Base-by-base conservation (phyloP, 35 echinoderm and acorn worm genomes). In the Diadema setosum region DNA sequence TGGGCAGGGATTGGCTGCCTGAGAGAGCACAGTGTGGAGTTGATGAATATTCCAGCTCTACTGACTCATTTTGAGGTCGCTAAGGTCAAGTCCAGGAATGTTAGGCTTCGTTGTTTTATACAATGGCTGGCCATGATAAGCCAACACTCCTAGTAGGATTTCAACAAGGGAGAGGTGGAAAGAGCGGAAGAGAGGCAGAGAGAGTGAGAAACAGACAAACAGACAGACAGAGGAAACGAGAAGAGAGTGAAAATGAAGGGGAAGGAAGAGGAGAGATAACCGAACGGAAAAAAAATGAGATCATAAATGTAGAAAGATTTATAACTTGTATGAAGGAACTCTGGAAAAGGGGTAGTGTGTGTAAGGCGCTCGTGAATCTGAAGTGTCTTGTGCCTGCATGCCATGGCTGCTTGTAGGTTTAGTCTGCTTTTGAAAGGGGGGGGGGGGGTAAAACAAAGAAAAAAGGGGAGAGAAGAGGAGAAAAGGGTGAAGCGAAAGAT, bases 41-140 rank as follows among this genome's bases (percentile, higher is more conserved):
- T 78, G 73, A 78, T 78, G 73, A 78, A 78, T 78, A 78, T 78
- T 78, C 73, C 73, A 78, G 73, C 35, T 41, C n/a, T 26, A 39
- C 73, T 78, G 73, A 78, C 73, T 78, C 73, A 78, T 78, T 78
- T 39, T 78, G 27, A 78, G 73, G 73, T 78, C 73, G 44, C 24
- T 35, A 35, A 78, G 73, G 73, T 78, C 73, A 78, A 39, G 35
- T 78, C 73, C 73, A 78, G 37, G 73, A 78, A 78, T 78, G 73
- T 78, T 35, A 42, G 40, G 73, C 73, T 78, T 44, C 73, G 35
- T 78, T 78, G 73, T 78, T 44, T 78, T 78, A 78, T 78, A 78
- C 73, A 78, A 78, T 78, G 73, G 73, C 73, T 42, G 39, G 35
- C 73, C 39, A 78, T 78, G 73, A 78, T 78, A 67, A 67, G 63